Evolutionary conservation across 2,888 invertebrate genomes (phyloP), one percentile per base, ranked within the genome.

Genomic region (Stegana nigrithorax): DNA sequence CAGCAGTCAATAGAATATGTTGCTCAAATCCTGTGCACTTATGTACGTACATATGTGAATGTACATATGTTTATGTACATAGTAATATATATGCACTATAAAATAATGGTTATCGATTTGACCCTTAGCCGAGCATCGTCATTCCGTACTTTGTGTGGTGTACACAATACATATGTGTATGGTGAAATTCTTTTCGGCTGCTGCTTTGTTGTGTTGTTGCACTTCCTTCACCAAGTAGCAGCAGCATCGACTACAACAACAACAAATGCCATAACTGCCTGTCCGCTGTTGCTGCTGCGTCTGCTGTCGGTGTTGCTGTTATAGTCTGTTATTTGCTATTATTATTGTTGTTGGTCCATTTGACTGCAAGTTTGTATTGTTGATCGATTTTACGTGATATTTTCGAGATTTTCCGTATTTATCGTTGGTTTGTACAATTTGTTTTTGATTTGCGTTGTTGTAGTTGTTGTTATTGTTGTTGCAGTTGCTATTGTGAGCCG

Each of bases 311-410:
- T 64, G 65, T 63, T 66, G 67, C 59, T 69, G 65, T 59, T 64
- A 62, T 64, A 60, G 59, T 45, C 62, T 62, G 50, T 53, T 45
- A 53, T 55, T 66, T 67, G 59, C 63, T 62, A 66, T 50, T 50
- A 39, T n/a, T 50, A 70, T 55, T 51, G 61, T 64, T 67, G 60
- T 42, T 60, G 75, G 70, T 25, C 73, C 74, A 78, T 76, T 76
- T 70, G 70, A 72, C 67, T 80, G 82, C 82, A 80, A 82, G 82
- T 81, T 81, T 83, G 81, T 82, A 81, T 81, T 83, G 81, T 81
- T 82, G 82, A 83, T 82, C 82, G 83, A 82, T 82, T 82, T 82
- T 82, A 82, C 82, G 82, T 82, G 82, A 83, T 82, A 81, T 82
- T 82, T 83, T 78, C 74, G 76, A 82, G 80, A 78, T 82, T 81